Evolutionary conservation across 2,797 vertebrate species (phyloP).

Genomic region (Pipistrellus pipistrellus): DNA sequence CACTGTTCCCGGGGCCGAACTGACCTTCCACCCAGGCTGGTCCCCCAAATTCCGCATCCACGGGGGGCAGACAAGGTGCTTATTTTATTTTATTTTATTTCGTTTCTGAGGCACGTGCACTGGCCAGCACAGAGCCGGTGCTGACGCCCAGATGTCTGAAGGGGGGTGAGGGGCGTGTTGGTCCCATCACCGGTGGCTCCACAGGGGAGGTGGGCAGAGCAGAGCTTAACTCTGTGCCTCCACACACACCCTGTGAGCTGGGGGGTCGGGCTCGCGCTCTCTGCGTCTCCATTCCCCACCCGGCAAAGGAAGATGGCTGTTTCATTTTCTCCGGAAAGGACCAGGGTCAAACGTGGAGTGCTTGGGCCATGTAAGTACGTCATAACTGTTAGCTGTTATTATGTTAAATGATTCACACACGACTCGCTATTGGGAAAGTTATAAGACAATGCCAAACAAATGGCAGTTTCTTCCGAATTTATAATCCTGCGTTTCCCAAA

Average conservation of each 20-base stretch:
- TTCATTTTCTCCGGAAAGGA: neutral
- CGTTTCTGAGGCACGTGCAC: accelerated
- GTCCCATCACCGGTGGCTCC: neutral
- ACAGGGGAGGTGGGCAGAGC: neutral
- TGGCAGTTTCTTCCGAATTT: neutral
- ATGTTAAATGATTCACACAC: neutral
- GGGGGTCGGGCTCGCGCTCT: neutral
- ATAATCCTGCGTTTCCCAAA: slow-evolving; percentile 32
- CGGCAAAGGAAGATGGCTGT: neutral
- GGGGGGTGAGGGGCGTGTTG: too few species aligned
- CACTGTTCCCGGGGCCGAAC: neutral
- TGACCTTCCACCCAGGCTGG: too few species aligned
- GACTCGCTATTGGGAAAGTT: neutral
- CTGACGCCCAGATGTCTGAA: neutral
- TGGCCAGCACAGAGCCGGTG: neutral
- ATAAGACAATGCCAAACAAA: neutral
- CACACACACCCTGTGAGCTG: neutral
- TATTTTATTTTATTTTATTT: neutral
- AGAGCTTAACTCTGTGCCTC: neutral
- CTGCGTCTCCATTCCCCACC: neutral
- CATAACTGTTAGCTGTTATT: neutral
- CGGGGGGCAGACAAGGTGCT: neutral
- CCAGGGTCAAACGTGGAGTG: neutral
- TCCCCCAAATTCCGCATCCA: neutral
- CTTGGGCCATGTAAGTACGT: neutral